Evolutionary conservation across 2,888 invertebrate genomes (phyloP), one percentile per base, ranked within the genome.

Genomic region (Agrotis ipsilon): DNA sequence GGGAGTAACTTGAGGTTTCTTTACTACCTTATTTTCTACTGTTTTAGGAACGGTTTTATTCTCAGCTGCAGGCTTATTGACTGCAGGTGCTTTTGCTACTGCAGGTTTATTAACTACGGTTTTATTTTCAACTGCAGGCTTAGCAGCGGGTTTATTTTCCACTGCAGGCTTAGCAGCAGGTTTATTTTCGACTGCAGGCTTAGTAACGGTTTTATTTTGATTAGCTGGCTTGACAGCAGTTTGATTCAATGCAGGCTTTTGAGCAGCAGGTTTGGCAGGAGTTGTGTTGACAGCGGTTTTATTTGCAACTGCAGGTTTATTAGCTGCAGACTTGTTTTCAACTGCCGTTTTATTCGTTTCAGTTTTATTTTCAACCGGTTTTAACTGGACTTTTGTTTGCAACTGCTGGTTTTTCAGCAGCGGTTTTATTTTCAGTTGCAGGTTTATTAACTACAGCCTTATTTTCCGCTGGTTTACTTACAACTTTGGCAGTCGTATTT

Each of bases 1-100:
- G 18, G 39, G 14, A 43, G 21, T 59, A 4, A 19, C n/a, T 62
- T 62, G 68, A 24, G 57, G 61, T 49, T 75, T 79, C 48, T 66
- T 68, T n/a, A 63, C 45, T 55, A 43, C 49, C 27, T 66, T 67
- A 24, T 45, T 68, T 49, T 64, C 46, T 27, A 21, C 13, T 27
- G 70, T 13, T 18, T 66, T 52, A 43, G 19, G 19, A 24, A 43
- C 39, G 16, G 54, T 54, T 3, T 58, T 74, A 27, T 43, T 67
- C 2, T 32, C 52, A 16, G 21, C 54, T 27, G 55, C 16, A 18
- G 62, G 45, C 19, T 73, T 69, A 57, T 46, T 62, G 13, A 27
- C 57, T 27, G 24, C 11, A 14, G 62, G 19, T 32, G 32, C 39
- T 69, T 46, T 57, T 13, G 3, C 49, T 1, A n/a, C 64, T 69